These are phyloP conservation scores for Masticophis lateralis DNA, from an alignment of 2,797 vertebrate species.

Conservation along the genomic window DNA sequence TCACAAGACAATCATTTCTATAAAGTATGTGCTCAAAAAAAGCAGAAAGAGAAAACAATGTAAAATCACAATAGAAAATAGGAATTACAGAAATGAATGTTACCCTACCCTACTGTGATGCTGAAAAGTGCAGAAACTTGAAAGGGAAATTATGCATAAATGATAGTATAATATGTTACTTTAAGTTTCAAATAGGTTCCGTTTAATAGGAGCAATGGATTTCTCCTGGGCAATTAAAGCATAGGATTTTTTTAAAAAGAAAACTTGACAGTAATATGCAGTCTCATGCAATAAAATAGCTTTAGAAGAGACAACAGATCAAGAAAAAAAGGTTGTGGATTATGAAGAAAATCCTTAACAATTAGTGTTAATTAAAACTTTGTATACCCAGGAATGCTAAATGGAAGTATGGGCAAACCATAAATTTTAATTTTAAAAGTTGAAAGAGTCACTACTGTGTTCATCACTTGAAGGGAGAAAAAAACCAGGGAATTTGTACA, in stretches of 20 bases:
- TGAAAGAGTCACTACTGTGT: neutral
- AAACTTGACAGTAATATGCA: neutral
- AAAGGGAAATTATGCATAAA: neutral
- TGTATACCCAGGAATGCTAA: neutral
- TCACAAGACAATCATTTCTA: neutral
- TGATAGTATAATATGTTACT: no score
- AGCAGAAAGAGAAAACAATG: neutral
- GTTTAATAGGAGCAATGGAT: neutral
- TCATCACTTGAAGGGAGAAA: neutral
- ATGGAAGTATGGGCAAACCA: neutral
- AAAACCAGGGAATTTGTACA: neutral
- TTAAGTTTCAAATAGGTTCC: neutral
- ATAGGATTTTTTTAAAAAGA: neutral
- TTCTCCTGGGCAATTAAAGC: neutral
- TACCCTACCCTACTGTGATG: no score
- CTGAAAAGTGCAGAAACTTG: neutral
- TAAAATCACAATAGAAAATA: neutral
- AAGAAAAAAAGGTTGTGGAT: neutral
- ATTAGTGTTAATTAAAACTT: neutral
- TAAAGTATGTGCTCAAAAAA: neutral
- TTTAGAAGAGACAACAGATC: neutral
- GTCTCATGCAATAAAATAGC: neutral
- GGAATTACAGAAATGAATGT: neutral
- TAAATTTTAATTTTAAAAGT: neutral
- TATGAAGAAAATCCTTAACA: neutral